Conservation (phyloP, 2,888 invertebrate genomes). For the Oligia strigilis region DNA sequence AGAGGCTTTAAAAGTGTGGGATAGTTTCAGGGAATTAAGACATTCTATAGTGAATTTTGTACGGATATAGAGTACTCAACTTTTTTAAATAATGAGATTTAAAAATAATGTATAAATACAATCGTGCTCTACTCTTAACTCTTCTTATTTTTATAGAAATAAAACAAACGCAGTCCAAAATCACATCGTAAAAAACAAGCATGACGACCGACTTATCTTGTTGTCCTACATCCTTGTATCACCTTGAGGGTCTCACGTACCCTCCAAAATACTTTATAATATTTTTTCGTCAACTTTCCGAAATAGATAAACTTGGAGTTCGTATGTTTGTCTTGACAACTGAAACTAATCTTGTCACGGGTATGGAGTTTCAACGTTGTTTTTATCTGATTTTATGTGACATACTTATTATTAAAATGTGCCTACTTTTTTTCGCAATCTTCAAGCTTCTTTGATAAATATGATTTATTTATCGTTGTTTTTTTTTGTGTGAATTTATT, state of each 20-base stretch:
- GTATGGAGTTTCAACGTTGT: constrained; percentile 65
- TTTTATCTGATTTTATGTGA: constrained; percentile 68
- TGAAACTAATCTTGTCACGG: constrained; percentile 72
- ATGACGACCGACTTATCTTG: constrained; percentile 18
- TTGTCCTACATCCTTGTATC: constrained; percentile 51
- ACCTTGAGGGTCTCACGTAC: constrained; percentile 61
- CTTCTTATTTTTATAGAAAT: background rate
- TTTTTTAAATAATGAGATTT: background rate
- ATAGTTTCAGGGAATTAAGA: background rate
- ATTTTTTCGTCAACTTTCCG: constrained; percentile 73
- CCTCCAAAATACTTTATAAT: constrained; percentile 76
- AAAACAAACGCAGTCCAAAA: background rate
- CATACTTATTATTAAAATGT: constrained; percentile 60
- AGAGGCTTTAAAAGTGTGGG: constrained; percentile 15
- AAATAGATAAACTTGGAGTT: constrained; percentile 77
- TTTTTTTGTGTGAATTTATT: constrained; percentile 5
- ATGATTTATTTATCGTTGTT: constrained; percentile 38
- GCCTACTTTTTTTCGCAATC: constrained; percentile 48
- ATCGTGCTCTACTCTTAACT: background rate
- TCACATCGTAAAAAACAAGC: background rate
- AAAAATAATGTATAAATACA: background rate
- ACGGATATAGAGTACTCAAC: background rate
- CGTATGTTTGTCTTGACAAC: constrained; percentile 68
- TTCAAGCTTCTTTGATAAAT: constrained; percentile 31
- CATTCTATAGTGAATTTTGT: background rate